phyloP scores from a whole-genome alignment of 2,113 vertebrate genomes.

The Lagopus muta region DNA sequence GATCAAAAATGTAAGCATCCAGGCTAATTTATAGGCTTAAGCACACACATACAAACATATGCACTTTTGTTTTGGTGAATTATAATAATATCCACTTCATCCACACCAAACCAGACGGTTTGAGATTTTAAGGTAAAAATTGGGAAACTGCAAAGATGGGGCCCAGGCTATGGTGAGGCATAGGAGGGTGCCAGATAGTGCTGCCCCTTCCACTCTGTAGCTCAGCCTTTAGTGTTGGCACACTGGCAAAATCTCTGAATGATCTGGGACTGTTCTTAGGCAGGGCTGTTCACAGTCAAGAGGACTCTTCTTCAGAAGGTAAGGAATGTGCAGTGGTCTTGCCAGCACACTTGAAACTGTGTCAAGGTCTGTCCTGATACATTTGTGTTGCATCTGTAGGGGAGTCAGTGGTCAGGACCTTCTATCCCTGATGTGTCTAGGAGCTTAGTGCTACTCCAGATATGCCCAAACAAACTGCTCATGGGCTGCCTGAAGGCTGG shows the following conservation, averaged over 20 bases:
- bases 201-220: not conserved
- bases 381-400: not conserved
- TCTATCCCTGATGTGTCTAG: not conserved
- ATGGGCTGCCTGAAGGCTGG: constrained; percentile 55
- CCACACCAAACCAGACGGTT: not conserved
- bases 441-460: not conserved
- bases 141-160: not conserved
- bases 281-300: accelerated
- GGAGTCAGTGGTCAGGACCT: not conserved
- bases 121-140: not conserved
- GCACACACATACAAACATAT: not conserved
- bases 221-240: not conserved
- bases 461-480: not conserved
- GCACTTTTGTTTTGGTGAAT: not conserved
- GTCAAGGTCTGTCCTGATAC: not conserved
- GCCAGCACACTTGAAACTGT: not conserved
- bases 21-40: not conserved
- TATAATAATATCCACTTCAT: not conserved
- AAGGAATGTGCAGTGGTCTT: not conserved
- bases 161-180: accelerated
- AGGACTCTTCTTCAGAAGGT: not conserved
- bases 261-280: accelerated
- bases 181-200: accelerated
- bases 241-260: accelerated
- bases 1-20: not conserved